Evolutionary conservation across 2,113 vertebrate species (phyloP).

Genomic region (Drymodes brunneopygia): DNA sequence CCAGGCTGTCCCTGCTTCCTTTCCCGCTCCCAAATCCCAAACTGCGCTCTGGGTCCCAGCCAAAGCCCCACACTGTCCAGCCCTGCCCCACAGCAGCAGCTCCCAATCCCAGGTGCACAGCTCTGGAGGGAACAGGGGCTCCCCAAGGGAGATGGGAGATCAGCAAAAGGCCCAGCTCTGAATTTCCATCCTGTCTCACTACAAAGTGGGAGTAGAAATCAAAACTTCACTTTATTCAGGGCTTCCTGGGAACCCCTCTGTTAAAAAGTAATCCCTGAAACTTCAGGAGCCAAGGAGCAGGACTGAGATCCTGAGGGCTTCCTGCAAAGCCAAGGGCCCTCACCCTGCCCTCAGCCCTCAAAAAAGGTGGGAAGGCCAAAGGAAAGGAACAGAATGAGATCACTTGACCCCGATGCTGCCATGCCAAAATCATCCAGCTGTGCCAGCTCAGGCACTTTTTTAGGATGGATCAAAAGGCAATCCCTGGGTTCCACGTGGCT

Average conservation of each 20-base stretch:
- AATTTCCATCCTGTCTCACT: background rate
- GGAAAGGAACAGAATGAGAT: background rate
- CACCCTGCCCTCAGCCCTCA: background rate
- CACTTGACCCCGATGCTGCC: background rate
- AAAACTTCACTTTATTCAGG: background rate
- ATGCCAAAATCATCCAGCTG: background rate
- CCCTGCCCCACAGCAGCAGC: background rate
- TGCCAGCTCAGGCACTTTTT: background rate
- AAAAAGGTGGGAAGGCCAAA: background rate
- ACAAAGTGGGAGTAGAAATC: background rate
- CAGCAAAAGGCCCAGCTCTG: background rate
- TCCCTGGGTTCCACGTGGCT: background rate
- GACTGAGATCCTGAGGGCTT: background rate
- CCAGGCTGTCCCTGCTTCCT: accelerated
- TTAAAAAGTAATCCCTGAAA: background rate
- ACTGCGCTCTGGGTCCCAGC: background rate
- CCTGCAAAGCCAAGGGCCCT: background rate
- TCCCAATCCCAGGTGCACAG: background rate
- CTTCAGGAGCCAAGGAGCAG: background rate
- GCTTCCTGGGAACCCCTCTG: background rate
- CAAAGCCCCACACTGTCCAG: background rate
- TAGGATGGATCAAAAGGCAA: background rate
- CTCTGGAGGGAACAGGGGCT: background rate
- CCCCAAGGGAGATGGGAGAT: background rate
- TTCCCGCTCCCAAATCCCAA: background rate